These are phyloP conservation scores for Salvelinus fontinalis DNA, from an alignment of 2,113 vertebrate genomes.

Conservation along the genomic window DNA sequence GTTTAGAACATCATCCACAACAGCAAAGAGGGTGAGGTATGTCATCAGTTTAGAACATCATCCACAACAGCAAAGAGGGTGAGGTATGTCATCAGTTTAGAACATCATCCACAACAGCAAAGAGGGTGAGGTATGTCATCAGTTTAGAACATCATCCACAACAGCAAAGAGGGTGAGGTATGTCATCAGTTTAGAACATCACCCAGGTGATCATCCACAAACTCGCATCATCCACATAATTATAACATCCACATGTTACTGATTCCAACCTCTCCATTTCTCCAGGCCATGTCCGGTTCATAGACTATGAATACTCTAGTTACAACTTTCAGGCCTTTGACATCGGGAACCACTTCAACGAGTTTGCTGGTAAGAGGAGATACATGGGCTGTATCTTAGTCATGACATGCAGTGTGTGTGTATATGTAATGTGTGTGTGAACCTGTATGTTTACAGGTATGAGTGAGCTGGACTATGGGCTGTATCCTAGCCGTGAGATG, in stretches of 20 bases:
- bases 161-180: constrained; percentile 79
- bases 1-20: constrained; percentile 92
- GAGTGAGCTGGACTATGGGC: constrained; percentile 84
- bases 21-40: constrained; percentile 76
- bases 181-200: no score
- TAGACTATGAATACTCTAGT: constrained; percentile 95
- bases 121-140: constrained; percentile 72
- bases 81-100: constrained; percentile 46
- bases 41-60: constrained; percentile 81
- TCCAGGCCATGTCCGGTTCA: constrained; percentile 86
- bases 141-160: constrained; percentile 90
- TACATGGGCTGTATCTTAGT: not conserved
- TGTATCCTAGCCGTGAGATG: constrained; percentile 82
- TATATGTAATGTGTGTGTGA: constrained; percentile 10
- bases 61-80: constrained; percentile 87
- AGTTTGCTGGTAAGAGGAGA: constrained; percentile 87
- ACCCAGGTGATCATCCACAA: not conserved
- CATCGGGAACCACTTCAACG: constrained; percentile 98
- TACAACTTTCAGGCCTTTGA: constrained; percentile 98
- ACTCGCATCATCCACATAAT: not conserved
- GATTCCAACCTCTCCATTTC: not conserved
- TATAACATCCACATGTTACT: not conserved
- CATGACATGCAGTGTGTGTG: constrained; percentile 6
- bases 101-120: constrained; percentile 91
- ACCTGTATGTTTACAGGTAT: constrained; percentile 76